Evolutionary conservation across 2,888 invertebrate genomes (phyloP).

Genomic region (Epinotia demarniana): DNA sequence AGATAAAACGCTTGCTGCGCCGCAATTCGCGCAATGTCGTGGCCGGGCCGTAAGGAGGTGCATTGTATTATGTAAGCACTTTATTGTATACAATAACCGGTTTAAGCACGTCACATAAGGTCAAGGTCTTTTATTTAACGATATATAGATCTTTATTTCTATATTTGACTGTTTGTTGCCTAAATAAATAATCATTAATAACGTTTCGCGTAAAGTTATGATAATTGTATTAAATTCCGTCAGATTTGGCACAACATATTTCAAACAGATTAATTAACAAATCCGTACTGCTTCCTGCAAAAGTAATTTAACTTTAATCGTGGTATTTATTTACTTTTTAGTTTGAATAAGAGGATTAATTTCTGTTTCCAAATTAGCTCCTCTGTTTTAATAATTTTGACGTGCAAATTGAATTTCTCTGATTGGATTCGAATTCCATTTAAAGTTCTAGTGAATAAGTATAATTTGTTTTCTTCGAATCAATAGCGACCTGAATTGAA

Average conservation of each 20-base stretch:
- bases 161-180: too few species aligned
- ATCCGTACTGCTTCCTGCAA: conserved; percentile 14
- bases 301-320: conserved; percentile 40
- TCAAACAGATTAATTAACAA: conserved; percentile 35
- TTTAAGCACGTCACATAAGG: too few species aligned
- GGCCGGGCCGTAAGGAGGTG: too few species aligned
- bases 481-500: neutral
- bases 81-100: too few species aligned
- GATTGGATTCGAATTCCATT: conserved; percentile 35
- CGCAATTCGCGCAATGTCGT: too few species aligned
- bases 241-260: conserved; percentile 27
- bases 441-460: conserved; percentile 16
- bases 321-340: conserved; percentile 29
- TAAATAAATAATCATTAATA: neutral
- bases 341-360: conserved; percentile 27
- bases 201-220: conserved; percentile 17
- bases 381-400: conserved; percentile 31
- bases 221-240: conserved; percentile 35
- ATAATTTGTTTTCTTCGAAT: conserved; percentile 29
- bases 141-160: too few species aligned
- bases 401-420: conserved; percentile 38
- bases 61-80: too few species aligned
- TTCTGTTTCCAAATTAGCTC: conserved; percentile 29
- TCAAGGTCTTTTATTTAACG: too few species aligned
- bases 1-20: too few species aligned